These are phyloP conservation scores for Condylura cristata DNA, from an alignment of 2,113 vertebrate species.

Conservation along the genomic window DNA sequence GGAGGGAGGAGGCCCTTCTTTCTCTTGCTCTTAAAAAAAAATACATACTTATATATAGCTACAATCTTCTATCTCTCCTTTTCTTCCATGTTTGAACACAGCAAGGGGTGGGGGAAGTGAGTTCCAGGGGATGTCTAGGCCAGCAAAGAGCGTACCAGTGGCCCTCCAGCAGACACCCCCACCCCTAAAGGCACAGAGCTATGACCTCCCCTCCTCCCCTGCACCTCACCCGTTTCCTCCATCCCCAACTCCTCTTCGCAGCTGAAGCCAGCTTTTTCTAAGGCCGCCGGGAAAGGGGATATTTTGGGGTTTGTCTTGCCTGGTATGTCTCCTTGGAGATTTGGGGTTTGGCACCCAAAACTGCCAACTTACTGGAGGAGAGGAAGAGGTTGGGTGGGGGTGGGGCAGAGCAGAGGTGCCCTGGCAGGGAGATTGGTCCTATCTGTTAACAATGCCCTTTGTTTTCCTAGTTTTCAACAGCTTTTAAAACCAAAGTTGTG, in stretches of 20 bases:
- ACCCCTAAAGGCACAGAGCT: constrained; percentile 35
- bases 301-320: constrained; percentile 44
- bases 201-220: background rate
- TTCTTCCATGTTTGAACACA: constrained; percentile 58
- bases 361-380: constrained; percentile 66
- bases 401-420: background rate
- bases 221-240: background rate
- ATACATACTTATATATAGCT: constrained; percentile 65
- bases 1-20: constrained; percentile 70
- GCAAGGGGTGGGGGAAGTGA: background rate
- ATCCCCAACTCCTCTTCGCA: background rate
- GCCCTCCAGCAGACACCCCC: background rate
- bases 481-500: constrained; percentile 79
- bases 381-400: background rate
- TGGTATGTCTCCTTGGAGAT: constrained; percentile 62
- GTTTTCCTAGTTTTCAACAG: constrained; percentile 79
- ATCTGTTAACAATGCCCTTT: constrained; percentile 81
- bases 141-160: background rate
- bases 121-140: background rate
- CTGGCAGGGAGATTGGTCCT: constrained; percentile 58
- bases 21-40: constrained; percentile 71
- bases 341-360: constrained; percentile 47
- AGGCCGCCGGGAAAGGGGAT: background rate
- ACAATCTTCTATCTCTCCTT: constrained; percentile 45
- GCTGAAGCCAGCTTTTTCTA: constrained; percentile 9